Conservation (phyloP, 2,113 vertebrate genomes). For the Leptocoma aspasia region DNA sequence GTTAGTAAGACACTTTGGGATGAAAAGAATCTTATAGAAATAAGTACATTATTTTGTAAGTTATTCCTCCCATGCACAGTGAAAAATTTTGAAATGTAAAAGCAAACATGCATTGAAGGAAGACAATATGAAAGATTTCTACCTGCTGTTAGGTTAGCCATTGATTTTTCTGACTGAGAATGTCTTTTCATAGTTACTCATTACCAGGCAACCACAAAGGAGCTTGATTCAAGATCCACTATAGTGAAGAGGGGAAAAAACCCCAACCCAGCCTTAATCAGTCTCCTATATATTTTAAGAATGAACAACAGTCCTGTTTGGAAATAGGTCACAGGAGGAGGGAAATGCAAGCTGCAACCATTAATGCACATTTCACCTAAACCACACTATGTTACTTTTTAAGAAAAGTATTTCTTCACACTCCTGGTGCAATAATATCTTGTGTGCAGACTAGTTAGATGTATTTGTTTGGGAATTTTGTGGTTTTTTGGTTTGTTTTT, state of each 20-base stretch:
- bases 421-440: not conserved
- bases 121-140: not conserved
- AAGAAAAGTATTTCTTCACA: not conserved
- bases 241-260: not conserved
- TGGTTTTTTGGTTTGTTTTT: not conserved
- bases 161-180: constrained; percentile 17
- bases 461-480: not conserved
- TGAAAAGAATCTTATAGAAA: not conserved
- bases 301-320: not conserved
- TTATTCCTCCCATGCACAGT: not conserved
- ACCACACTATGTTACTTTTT: not conserved
- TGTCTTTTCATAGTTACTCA: not conserved
- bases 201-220: constrained; percentile 3
- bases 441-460: not conserved
- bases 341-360: not conserved
- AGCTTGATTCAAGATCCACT: not conserved
- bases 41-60: not conserved
- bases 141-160: not conserved
- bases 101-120: not conserved
- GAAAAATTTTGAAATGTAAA: not conserved
- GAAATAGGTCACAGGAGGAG: not conserved
- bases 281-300: not conserved
- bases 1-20: not conserved
- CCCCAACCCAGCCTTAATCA: not conserved
- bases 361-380: not conserved